phyloP scores from a whole-genome alignment of 2,888 invertebrate species.

The Dynastes maya region DNA sequence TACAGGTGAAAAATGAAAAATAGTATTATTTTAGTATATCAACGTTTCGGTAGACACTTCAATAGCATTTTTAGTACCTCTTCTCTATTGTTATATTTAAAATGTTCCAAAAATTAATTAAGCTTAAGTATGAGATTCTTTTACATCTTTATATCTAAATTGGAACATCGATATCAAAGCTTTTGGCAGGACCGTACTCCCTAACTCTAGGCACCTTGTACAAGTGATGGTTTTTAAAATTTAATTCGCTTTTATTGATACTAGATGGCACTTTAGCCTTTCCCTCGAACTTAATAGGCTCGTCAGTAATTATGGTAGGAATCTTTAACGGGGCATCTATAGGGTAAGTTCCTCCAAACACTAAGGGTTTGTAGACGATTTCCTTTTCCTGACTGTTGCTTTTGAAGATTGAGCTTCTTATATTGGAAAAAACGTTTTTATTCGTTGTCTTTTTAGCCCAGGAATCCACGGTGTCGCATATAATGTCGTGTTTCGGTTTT shows the following conservation, averaged over 20 bases:
- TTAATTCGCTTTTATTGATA: slow-evolving; percentile 7
- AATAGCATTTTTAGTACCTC: too few species aligned
- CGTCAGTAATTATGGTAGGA: slow-evolving; percentile 50
- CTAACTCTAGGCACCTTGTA: slow-evolving; percentile 61
- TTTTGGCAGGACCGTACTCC: slow-evolving; percentile 72
- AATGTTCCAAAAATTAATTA: not conserved
- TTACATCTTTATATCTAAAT: slow-evolving; percentile 61
- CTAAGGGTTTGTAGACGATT: slow-evolving; percentile 76
- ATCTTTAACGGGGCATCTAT: slow-evolving; percentile 79
- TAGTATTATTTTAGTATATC: too few species aligned
- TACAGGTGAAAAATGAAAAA: too few species aligned
- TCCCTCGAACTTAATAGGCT: slow-evolving; percentile 49
- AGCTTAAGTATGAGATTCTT: not conserved
- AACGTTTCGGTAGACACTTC: too few species aligned
- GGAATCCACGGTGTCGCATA: slow-evolving; percentile 77
- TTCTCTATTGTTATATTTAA: too few species aligned
- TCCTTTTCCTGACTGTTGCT: slow-evolving; percentile 62
- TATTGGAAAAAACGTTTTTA: slow-evolving; percentile 64
- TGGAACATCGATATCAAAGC: slow-evolving; percentile 76
- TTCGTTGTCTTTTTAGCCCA: slow-evolving; percentile 72
- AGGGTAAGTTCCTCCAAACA: slow-evolving; percentile 90
- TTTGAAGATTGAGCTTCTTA: slow-evolving; percentile 67
- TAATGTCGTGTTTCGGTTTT: slow-evolving; percentile 71
- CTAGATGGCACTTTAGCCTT: slow-evolving; percentile 1
- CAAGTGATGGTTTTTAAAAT: slow-evolving; percentile 44